Evolutionary conservation across 1,140 invertebrate species (phyloP).

Genomic region (Papilio dardanus): DNA sequence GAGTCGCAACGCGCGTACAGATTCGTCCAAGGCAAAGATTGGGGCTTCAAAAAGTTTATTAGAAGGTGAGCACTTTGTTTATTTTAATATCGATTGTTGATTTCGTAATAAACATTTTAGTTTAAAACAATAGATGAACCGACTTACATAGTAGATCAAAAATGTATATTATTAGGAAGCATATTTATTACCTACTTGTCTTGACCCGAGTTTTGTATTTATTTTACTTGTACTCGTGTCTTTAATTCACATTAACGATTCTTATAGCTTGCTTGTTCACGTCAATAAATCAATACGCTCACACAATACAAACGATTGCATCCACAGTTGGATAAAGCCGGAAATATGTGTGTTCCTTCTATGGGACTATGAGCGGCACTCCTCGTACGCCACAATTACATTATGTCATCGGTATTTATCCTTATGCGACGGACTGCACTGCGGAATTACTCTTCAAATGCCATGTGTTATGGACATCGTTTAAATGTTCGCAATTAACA

Average conservation of each 20-base stretch:
- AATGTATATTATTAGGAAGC: too few species aligned
- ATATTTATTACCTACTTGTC: neutral
- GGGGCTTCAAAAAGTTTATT: slow-evolving; percentile 99
- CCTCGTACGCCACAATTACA: slow-evolving; percentile 24
- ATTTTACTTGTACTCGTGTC: neutral
- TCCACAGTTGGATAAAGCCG: neutral
- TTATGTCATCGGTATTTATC: slow-evolving; percentile 38
- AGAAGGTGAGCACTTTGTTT: slow-evolving; percentile 81
- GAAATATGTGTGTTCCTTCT: slow-evolving; percentile 25
- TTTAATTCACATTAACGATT: neutral
- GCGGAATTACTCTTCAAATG: slow-evolving; percentile 11
- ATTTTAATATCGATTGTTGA: slow-evolving; percentile 4
- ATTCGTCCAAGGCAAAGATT: slow-evolving; percentile 99
- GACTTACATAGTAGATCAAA: too few species aligned
- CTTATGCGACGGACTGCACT: neutral
- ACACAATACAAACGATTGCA: slow-evolving; percentile 26
- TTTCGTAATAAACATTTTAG: neutral
- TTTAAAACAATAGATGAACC: neutral
- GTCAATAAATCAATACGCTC: neutral
- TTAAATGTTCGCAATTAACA: neutral
- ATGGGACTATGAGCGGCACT: slow-evolving; percentile 29
- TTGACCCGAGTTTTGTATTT: neutral
- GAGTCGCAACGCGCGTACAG: slow-evolving; percentile 94
- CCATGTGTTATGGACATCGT: neutral
- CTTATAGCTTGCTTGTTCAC: neutral